phyloP scores from a whole-genome alignment of 2,113 vertebrate species.

The Orientallactaga bullata region DNA sequence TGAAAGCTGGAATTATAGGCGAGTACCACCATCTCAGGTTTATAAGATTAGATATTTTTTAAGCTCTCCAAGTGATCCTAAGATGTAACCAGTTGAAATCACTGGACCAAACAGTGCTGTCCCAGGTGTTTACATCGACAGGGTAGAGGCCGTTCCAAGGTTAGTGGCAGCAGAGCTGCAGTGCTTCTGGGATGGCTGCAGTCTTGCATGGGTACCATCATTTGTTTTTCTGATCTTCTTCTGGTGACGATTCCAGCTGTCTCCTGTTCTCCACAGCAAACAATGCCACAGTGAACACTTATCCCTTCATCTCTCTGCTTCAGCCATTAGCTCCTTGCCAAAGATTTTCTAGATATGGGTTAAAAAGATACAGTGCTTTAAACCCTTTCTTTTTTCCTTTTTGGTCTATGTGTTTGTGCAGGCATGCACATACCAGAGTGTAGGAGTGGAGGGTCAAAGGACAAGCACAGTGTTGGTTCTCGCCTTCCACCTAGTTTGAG shows the following conservation, averaged over 20 bases:
- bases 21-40: no score
- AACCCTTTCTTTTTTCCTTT: neutral
- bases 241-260: neutral
- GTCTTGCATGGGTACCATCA: neutral
- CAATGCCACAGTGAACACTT: neutral
- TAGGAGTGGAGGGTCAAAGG: no score
- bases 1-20: no score
- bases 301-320: neutral
- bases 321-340: neutral
- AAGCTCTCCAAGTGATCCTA: neutral
- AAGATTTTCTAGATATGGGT: conserved; percentile 5
- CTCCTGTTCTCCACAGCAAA: neutral
- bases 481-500: no score
- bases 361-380: neutral
- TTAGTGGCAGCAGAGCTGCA: neutral
- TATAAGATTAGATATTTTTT: neutral
- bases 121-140: neutral
- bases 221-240: neutral
- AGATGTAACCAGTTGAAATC: neutral
- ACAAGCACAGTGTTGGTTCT: no score
- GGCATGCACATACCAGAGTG: no score
- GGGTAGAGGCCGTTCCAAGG: neutral
- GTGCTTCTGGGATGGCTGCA: neutral
- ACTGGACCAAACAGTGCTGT: rapidly evolving
- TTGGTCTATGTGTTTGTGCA: neutral